phyloP scores from a whole-genome alignment of 1,140 invertebrate genomes.

The Drosophila quadrilineata region DNA sequence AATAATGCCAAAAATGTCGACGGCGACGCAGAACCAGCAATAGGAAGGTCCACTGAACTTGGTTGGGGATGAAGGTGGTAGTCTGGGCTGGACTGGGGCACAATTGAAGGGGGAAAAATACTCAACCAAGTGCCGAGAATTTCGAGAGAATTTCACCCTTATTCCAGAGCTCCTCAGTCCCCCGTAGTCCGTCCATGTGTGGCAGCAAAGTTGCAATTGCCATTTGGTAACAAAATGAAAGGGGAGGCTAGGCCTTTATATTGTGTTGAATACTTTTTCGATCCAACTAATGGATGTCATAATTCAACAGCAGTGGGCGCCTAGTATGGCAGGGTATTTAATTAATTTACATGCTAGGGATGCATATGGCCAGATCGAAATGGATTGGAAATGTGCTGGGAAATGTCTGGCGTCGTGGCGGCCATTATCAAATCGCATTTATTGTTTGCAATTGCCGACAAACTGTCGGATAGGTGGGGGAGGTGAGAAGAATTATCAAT shows the following conservation, averaged over 20 bases:
- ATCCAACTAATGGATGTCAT: slow-evolving; percentile 65
- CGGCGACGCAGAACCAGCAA: neutral
- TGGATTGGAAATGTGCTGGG: slow-evolving; percentile 1
- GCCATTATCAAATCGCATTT: slow-evolving; percentile 68
- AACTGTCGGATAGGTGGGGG: slow-evolving; percentile 26
- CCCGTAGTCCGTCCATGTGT: slow-evolving; percentile 26
- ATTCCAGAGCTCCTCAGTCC: slow-evolving; percentile 15
- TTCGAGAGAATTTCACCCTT: slow-evolving; percentile 17
- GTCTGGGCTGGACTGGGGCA: slow-evolving; percentile 3
- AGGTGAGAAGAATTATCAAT: slow-evolving; percentile 5
- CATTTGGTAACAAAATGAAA: slow-evolving; percentile 36
- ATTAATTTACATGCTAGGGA: slow-evolving; percentile 65
- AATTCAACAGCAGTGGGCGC: slow-evolving; percentile 45
- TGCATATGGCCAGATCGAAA: too few species aligned
- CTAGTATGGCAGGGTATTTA: slow-evolving; percentile 37
- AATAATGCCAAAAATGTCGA: slow-evolving; percentile 61
- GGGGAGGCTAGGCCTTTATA: too few species aligned
- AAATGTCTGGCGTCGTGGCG: slow-evolving; percentile 37
- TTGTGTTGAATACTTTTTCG: slow-evolving; percentile 35
- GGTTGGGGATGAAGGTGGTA: slow-evolving; percentile 8
- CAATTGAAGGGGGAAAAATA: slow-evolving; percentile 36
- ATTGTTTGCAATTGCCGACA: slow-evolving; percentile 57
- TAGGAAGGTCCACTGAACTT: slow-evolving; percentile 10
- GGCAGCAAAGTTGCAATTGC: slow-evolving; percentile 29
- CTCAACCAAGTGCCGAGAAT: slow-evolving; percentile 55